A percentile compares a stretch with the other conserved stretches of the same genome.
Evolutionary conservation across 2,797 vertebrate species (phyloP).

Genomic region (Triplophysa yarkandensis): DNA sequence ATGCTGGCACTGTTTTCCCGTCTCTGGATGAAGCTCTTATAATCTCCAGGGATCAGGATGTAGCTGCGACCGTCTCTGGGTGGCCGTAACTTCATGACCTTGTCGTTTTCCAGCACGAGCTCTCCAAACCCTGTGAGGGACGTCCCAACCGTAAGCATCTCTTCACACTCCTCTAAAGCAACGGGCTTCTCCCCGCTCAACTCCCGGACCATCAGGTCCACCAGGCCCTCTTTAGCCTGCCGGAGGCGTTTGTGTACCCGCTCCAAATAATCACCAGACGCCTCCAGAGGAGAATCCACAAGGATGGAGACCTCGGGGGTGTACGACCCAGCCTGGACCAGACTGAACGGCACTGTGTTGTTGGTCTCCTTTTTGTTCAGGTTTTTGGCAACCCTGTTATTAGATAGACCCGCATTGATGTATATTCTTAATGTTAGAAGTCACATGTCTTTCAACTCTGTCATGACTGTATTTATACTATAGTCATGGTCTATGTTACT

Average conservation of each 20-base stretch:
- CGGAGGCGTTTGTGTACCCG: slow-evolving; percentile 62
- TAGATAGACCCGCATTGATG: neutral
- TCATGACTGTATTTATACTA: too few relatives aligned
- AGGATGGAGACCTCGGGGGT: slow-evolving; percentile 62
- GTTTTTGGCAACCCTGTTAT: slow-evolving; percentile 64
- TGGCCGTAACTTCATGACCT: slow-evolving; percentile 68
- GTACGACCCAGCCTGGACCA: slow-evolving; percentile 65
- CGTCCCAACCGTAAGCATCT: slow-evolving; percentile 72
- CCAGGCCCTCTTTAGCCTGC: slow-evolving; percentile 60
- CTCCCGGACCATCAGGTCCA: slow-evolving; percentile 59
- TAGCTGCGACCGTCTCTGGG: slow-evolving; percentile 68
- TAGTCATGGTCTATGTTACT: too few relatives aligned
- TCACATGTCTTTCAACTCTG: too few relatives aligned
- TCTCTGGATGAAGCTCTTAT: slow-evolving; percentile 70
- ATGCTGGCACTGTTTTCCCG: slow-evolving; percentile 68
- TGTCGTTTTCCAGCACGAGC: slow-evolving; percentile 72
- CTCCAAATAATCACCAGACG: slow-evolving; percentile 67
- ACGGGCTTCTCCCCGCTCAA: slow-evolving; percentile 67
- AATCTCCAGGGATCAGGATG: slow-evolving; percentile 65
- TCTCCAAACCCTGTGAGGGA: slow-evolving; percentile 74
- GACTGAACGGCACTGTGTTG: slow-evolving; percentile 71
- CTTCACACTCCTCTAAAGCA: slow-evolving; percentile 66
- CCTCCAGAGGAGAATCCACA: slow-evolving; percentile 70
- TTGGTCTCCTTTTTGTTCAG: slow-evolving; percentile 67
- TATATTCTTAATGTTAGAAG: too few relatives aligned